These are phyloP conservation scores for Dasypus novemcinctus DNA, from an alignment of 2,113 vertebrate genomes.

Conservation along the genomic window DNA sequence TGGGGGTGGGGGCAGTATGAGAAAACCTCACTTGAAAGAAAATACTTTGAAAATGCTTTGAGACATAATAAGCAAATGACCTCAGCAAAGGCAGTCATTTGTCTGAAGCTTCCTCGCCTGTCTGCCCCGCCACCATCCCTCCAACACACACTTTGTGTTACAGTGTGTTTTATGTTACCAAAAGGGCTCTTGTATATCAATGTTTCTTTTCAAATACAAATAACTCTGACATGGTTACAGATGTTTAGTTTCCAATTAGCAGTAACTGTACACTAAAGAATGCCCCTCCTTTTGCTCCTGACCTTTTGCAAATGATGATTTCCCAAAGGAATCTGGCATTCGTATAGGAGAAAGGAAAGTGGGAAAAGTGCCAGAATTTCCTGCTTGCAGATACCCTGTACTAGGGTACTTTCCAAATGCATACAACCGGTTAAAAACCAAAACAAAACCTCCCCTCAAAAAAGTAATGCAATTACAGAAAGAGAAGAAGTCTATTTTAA, in stretches of 20 bases:
- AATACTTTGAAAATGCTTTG: constrained; percentile 55
- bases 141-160: constrained; percentile 51
- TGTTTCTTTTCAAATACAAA: constrained; percentile 79
- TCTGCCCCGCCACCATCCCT: background rate
- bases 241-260: constrained; percentile 80
- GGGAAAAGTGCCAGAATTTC: constrained; percentile 74
- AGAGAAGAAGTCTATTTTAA: constrained; percentile 40
- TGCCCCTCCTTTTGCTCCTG: constrained; percentile 73
- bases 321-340: constrained; percentile 79
- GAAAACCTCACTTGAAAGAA: constrained; percentile 43
- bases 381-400: constrained; percentile 61
- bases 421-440: constrained; percentile 56
- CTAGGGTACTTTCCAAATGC: constrained; percentile 77
- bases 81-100: constrained; percentile 48
- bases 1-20: background rate
- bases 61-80: constrained; percentile 65
- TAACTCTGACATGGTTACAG: constrained; percentile 73
- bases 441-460: constrained; percentile 39
- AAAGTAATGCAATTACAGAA: constrained; percentile 57
- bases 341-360: constrained; percentile 80
- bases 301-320: constrained; percentile 82
- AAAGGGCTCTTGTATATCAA: constrained; percentile 68
- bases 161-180: constrained; percentile 71
- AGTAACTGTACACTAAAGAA: constrained; percentile 76
- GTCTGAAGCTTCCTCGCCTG: constrained; percentile 29